Conservation (phyloP, 2,113 vertebrate genomes). For the Silurus asotus region DNA sequence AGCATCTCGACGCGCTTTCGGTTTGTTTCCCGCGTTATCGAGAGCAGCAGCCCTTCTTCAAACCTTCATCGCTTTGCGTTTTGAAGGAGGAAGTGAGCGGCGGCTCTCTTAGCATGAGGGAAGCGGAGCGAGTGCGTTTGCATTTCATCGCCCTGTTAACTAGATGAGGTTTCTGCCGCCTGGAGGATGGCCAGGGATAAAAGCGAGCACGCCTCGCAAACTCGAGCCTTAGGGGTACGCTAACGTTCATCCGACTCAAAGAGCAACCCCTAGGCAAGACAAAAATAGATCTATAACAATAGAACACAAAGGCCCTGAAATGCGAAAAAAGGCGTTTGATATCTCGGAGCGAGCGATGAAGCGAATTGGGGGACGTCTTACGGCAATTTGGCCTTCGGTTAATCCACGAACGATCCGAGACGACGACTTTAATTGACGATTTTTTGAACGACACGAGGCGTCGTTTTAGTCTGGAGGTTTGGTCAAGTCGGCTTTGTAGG, state of each 20-base stretch:
- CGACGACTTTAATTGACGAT: background rate
- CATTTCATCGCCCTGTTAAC: slow-evolving; percentile 30
- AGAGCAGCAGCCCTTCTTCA: background rate
- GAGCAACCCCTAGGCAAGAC: slow-evolving; percentile 57
- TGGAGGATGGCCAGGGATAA: slow-evolving; percentile 61
- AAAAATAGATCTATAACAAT: slow-evolving; percentile 58
- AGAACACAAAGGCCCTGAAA: background rate
- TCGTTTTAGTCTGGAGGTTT: too few species aligned
- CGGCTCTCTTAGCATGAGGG: slow-evolving; percentile 17
- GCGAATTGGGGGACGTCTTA: slow-evolving; percentile 7
- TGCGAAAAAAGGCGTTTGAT: slow-evolving; percentile 7
- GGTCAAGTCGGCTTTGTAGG: too few species aligned
- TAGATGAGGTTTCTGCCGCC: slow-evolving; percentile 24
- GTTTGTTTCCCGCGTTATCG: background rate
- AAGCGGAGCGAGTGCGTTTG: background rate
- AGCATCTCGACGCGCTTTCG: background rate
- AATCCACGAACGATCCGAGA: slow-evolving; percentile 4
- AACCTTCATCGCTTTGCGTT: background rate
- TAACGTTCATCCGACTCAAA: slow-evolving; percentile 66
- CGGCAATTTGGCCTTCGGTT: slow-evolving; percentile 29
- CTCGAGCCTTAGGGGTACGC: slow-evolving; percentile 54
- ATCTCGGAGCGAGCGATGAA: slow-evolving; percentile 1
- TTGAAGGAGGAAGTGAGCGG: slow-evolving; percentile 30
- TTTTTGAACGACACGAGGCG: background rate
- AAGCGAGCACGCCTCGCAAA: slow-evolving; percentile 56